A percentile compares a stretch with the other conserved stretches of the same genome.
Conservation (phyloP, 2,113 vertebrate species). For the Pygathrix nemaeus region DNA sequence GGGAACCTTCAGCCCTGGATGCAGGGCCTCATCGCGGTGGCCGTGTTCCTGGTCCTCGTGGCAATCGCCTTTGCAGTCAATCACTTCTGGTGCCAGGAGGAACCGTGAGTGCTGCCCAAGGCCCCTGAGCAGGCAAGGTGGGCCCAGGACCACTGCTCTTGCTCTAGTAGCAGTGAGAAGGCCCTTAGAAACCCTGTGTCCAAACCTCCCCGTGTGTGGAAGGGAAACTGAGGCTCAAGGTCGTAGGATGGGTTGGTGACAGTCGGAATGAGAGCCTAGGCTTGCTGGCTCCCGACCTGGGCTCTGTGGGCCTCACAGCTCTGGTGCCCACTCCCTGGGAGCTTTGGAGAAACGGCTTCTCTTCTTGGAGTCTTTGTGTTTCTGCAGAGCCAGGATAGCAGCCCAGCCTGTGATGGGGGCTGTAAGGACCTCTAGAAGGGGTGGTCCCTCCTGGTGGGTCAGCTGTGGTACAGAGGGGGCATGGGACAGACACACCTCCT, state of each 20-base stretch:
- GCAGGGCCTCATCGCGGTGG: slow-evolving; percentile 87
- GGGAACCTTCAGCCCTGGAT: slow-evolving; percentile 85
- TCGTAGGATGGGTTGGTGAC: no score
- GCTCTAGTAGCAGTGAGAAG: not conserved
- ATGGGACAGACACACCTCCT: not conserved
- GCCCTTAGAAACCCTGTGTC: not conserved
- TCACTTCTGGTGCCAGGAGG: slow-evolving; percentile 86
- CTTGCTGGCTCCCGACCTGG: not conserved
- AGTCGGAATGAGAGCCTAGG: not conserved
- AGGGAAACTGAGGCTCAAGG: not conserved
- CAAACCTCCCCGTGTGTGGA: not conserved
- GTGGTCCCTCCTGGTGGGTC: not conserved
- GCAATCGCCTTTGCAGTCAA: slow-evolving; percentile 87
- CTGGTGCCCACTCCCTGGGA: not conserved
- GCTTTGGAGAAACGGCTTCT: not conserved
- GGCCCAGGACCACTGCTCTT: not conserved
- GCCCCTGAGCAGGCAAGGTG: not conserved
- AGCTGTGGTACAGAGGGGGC: not conserved
- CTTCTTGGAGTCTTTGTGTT: not conserved
- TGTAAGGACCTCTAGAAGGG: not conserved
- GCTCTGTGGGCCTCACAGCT: not conserved
- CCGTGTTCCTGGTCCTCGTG: slow-evolving; percentile 86
- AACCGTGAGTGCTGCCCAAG: slow-evolving; percentile 78
- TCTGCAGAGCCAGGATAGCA: not conserved
- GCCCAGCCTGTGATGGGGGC: not conserved